Evolutionary conservation across 2,888 invertebrate genomes (phyloP).

Genomic region (Cerastoderma edule): DNA sequence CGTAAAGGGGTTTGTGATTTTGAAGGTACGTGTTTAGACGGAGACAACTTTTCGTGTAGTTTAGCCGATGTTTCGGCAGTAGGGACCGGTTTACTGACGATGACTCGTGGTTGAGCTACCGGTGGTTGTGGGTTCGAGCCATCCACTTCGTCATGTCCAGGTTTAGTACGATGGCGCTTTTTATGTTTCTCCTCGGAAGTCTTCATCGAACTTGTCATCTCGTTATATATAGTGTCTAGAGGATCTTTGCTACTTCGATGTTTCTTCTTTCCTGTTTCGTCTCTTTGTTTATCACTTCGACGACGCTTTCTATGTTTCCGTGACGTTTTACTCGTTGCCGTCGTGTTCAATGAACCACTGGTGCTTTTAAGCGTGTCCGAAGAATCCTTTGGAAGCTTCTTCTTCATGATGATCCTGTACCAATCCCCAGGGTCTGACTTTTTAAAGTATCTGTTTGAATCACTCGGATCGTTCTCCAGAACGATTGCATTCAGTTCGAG

Average conservation of each 20-base stretch:
- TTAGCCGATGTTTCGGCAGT: slow-evolving; percentile 10
- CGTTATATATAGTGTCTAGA: slow-evolving; percentile 2
- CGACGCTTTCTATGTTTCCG: slow-evolving; percentile 14
- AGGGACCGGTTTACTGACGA: slow-evolving; percentile 34
- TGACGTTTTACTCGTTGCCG: slow-evolving; percentile 17
- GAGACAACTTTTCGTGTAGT: neutral
- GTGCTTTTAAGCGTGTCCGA: slow-evolving; percentile 13
- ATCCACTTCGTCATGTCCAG: neutral
- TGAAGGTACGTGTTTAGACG: neutral
- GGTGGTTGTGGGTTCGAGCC: neutral
- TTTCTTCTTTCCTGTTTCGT: slow-evolving; percentile 11
- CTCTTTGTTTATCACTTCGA: neutral
- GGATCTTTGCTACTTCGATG: slow-evolving; percentile 24
- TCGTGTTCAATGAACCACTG: slow-evolving; percentile 3
- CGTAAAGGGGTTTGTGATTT: neutral
- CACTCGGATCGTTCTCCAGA: slow-evolving; percentile 52
- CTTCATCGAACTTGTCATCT: slow-evolving; percentile 12
- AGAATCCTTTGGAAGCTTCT: slow-evolving; percentile 44
- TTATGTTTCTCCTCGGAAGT: neutral
- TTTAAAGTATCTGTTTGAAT: slow-evolving; percentile 56
- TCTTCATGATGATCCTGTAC: slow-evolving; percentile 58
- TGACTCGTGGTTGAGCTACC: slow-evolving; percentile 28
- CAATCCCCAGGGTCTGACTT: slow-evolving; percentile 53
- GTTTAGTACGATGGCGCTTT: neutral
- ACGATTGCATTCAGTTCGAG: slow-evolving; percentile 52